Conservation (phyloP, 2,888 invertebrate species). For the Exephanes ischioxanthus region DNA sequence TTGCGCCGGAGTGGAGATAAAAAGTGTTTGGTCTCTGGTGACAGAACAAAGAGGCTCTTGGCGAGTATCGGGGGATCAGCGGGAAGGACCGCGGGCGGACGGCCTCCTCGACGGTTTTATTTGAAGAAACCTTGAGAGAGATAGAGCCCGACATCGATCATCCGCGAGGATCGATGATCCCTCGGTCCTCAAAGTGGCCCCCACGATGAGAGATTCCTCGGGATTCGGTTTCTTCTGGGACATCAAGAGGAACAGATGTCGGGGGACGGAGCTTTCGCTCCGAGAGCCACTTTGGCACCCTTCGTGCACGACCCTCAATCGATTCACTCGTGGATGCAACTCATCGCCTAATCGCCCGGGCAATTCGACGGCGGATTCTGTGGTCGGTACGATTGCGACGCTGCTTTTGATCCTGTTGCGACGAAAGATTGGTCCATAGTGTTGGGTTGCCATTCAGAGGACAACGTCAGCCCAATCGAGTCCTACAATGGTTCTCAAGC, state of each 20-base stretch:
- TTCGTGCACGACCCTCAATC: background rate
- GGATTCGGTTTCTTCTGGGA: slow-evolving; percentile 18
- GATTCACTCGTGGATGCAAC: slow-evolving; percentile 4
- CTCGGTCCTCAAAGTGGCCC: slow-evolving; percentile 3
- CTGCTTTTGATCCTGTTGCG: background rate
- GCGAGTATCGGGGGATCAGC: slow-evolving; percentile 40
- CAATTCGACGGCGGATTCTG: background rate
- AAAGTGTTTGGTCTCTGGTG: slow-evolving; percentile 77
- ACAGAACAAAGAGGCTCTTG: slow-evolving; percentile 75
- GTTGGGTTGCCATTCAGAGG: slow-evolving; percentile 34
- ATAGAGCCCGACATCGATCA: slow-evolving; percentile 50
- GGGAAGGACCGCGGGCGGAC: slow-evolving; percentile 20
- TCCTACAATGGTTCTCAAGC: background rate
- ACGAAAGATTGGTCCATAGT: background rate
- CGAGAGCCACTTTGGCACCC: slow-evolving; percentile 26
- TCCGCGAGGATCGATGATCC: slow-evolving; percentile 48
- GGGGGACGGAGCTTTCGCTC: slow-evolving; percentile 23
- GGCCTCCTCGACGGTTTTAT: slow-evolving; percentile 45
- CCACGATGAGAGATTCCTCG: slow-evolving; percentile 4
- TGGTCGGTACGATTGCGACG: background rate
- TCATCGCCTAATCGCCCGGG: slow-evolving; percentile 18
- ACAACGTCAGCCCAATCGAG: slow-evolving; percentile 15
- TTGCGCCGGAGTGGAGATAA: slow-evolving; percentile 70
- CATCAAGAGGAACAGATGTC: slow-evolving; percentile 35
- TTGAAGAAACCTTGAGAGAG: slow-evolving; percentile 34